Base-by-base conservation (phyloP, 2,797 vertebrate genomes). In the Pseudomugil tenellus region DNA sequence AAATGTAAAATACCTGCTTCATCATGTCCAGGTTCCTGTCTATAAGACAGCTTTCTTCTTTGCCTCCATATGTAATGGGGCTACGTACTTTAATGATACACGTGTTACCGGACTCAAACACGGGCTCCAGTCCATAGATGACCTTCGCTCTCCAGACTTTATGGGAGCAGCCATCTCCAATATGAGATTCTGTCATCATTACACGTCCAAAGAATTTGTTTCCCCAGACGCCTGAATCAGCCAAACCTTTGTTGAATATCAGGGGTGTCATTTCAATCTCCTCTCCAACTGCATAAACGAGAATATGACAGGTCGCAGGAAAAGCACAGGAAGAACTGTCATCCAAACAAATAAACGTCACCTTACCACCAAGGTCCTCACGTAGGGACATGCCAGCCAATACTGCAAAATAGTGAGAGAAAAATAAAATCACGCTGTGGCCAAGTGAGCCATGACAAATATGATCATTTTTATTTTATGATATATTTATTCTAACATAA, bases 231-330 rank as follows among this genome's bases (percentile, higher is more conserved):
- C 96, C 95, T 6, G 95, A 90, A 7, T 98, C 96, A 1, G 94
- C 96, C 79, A 99, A 89, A n/a, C 97, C 96, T 89, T 96, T 98
- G 13, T 80, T 96, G 28, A 97, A 98, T 77, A 98, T 92, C 91
- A 98, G 90, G 31, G 96, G 96, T 0, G 95, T 97, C 97, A 98
- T 96, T 93, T 99, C 97, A 0, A 98, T 97, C 92, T 99, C 97
- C 84, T 99, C 97, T 73, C 97, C 97, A 78, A 96, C 97, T 98
- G 91, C 19, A 26, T 10, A 39, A 12, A 79, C 13, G 54, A 60
- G 1, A 68, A 39, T 9, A 29, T 26, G 16, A 46, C 54, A 7
- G 1, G 1, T 0, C 48, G 31, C 64, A 4, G 72, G 54, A 58
- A 55, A 37, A 61, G 6, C 21, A 55, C 3, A 63, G 53, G 19